Evolutionary conservation across 2,113 vertebrate genomes (phyloP), one percentile per base, ranked within the genome.

Genomic region (Paradoxurus hermaphroditus): DNA sequence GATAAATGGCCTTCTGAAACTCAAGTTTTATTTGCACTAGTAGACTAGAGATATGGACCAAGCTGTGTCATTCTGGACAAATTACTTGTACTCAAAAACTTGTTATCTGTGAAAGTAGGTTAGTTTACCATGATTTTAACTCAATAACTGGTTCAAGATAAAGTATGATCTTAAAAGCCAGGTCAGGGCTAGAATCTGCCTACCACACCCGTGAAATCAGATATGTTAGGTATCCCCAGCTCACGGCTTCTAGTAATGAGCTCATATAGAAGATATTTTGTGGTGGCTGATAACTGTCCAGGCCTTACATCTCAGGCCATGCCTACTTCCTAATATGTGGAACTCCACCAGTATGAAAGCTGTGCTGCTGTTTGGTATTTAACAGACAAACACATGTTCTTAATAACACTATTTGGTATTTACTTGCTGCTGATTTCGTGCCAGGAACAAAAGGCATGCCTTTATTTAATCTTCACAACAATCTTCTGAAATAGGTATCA

Each of bases 341-440:
- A 41, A 39, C 25, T 36, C 27, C 27, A 49, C 25, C 23, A 9
- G 68, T 39, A 16, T 62, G n/a, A 84, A 93, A 79, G 84, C 31
- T 27, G 51, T 90, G n/a, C 13, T 67, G 9, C 65, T 86, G 31
- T 82, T 91, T 90, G 39, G 5, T 53, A 81, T 86, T 95, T 88
- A 83, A 91, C 14, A 92, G 56, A 78, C 5, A 92, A 23, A n/a
- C 49, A 41, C n/a, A 41, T 59, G 3, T 89, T 94, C 49, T 94
- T 93, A 79, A n/a, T 91, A 94, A 77, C 23, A 84, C 7, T 68
- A 3, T 82, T 91, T 49, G 59, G 21, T 89, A 44, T 86, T 93
- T 95, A 78, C 15, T 93, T 84, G 41, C 7, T 93, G 39, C 85
- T 68, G 29, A 68, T 87, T 97, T 91, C 88, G 59, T 97, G 34